A percentile compares a stretch with the other conserved stretches of the same genome.
phyloP scores from a whole-genome alignment of 2,797 vertebrate species.

The Enteromius fasciolatus region DNA sequence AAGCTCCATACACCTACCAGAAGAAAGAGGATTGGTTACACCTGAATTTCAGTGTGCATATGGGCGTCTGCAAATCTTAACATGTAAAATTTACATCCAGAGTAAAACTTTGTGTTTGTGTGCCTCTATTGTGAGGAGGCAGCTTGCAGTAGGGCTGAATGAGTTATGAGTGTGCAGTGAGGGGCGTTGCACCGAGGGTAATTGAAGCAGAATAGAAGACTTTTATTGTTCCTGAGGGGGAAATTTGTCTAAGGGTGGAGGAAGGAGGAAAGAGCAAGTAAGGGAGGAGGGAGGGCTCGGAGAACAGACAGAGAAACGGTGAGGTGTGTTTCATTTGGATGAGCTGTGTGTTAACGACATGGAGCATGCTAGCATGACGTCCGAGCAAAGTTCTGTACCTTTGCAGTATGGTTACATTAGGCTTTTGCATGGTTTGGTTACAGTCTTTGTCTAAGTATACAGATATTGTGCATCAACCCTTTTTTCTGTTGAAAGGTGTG shows the following conservation, averaged over 20 bases:
- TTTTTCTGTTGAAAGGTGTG: neutral
- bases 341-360: slow-evolving; percentile 65
- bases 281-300: slow-evolving; percentile 15
- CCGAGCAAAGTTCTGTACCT: slow-evolving; percentile 67
- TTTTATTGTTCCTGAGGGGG: slow-evolving; percentile 78
- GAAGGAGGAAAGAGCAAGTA: slow-evolving; percentile 57
- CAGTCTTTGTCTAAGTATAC: neutral
- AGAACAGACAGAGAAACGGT: neutral
- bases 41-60: slow-evolving; percentile 19
- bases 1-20: slow-evolving; percentile 1
- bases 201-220: slow-evolving; percentile 81
- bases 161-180: slow-evolving; percentile 74
- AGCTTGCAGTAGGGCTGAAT: slow-evolving; percentile 60
- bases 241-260: slow-evolving; percentile 68
- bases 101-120: slow-evolving; percentile 20
- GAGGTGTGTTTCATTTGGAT: slow-evolving; percentile 68
- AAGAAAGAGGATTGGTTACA: slow-evolving; percentile 6
- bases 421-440: neutral
- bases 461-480: neutral
- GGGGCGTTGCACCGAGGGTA: slow-evolving; percentile 73
- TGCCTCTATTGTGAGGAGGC: slow-evolving; percentile 36
- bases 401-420: slow-evolving; percentile 68
- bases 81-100: slow-evolving; percentile 14
- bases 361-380: slow-evolving; percentile 61
- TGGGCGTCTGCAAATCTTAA: slow-evolving; percentile 24